Percentiles rank a stretch among this genome's conserved stretches.
phyloP scores from a whole-genome alignment of 2,888 invertebrate genomes.

The Meteorus cinctellus region DNA sequence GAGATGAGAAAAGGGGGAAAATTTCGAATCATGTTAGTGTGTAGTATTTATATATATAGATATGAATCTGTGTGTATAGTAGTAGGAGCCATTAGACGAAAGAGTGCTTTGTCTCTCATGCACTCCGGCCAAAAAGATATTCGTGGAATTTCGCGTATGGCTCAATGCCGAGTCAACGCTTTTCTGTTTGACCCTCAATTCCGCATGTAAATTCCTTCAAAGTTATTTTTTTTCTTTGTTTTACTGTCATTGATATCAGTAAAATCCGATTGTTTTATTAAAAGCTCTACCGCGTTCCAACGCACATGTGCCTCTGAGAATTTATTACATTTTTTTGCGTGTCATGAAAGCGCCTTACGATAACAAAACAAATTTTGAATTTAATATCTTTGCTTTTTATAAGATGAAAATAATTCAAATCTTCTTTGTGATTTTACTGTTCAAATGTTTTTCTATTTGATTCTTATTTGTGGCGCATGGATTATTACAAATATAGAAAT shows the following conservation, averaged over 20 bases:
- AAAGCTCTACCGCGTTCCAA: too few species aligned
- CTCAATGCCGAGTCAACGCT: constrained; percentile 50
- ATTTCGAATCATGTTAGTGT: constrained; percentile 45
- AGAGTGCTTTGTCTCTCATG: constrained; percentile 4
- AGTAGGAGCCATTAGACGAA: neutral
- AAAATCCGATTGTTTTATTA: neutral
- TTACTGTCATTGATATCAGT: neutral
- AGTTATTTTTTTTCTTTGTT: neutral
- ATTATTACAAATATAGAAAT: too few species aligned
- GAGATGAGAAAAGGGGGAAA: constrained; percentile 55
- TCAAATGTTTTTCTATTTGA: too few species aligned
- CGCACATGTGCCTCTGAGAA: too few species aligned
- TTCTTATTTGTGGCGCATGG: too few species aligned
- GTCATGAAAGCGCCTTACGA: too few species aligned
- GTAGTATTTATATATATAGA: neutral
- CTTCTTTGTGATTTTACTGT: too few species aligned
- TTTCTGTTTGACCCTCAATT: constrained; percentile 37
- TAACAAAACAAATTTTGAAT: too few species aligned
- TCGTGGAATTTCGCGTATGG: constrained; percentile 60
- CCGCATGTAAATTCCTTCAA: neutral
- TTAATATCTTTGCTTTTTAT: too few species aligned
- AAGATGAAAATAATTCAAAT: too few species aligned
- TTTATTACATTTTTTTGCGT: too few species aligned
- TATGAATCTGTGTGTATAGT: neutral
- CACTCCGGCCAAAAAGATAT: constrained; percentile 53